Base-by-base conservation (phyloP, 2,113 vertebrate genomes). In the Jaculus jaculus region DNA sequence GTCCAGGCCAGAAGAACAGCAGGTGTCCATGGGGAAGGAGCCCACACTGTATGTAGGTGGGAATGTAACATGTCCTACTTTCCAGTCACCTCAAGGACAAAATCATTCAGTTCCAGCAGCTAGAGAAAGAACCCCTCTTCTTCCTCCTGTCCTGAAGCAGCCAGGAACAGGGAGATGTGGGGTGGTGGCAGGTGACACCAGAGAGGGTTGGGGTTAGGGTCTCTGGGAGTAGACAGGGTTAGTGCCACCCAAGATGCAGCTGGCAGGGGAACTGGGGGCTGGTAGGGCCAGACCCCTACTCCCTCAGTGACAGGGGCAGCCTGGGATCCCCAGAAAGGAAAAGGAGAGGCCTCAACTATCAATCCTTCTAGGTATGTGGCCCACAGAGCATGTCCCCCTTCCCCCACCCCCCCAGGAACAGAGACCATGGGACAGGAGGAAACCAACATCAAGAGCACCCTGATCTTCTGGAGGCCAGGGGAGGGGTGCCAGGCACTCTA, bases 401-500 rank as follows among this genome's bases (percentile, higher is more conserved):
- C 71, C 78, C 78, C 74, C 51, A 47, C 42, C 42, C n/a, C 16
- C 51, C 92, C 47, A 7, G 87, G 0, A 92, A 75, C 95, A 71
- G 75, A 96, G 94, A 85, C 96, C 96, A 95, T 94, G 89, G 80
- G 97, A 97, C 96, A 96, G 95, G 51, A 97, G 66, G 84, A 32
- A 96, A 96, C 95, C 93, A 95, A 96, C 96, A 89, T 94, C 73
- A 95, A 95, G 97, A 86, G 97, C 96, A n/a, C 92, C 96, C 97
- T 12, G 30, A 87, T 95, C 97, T 96, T 96, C 94, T 63, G 2
- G 84, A 95, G 96, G 89, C 72, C 68, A 11, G 81, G 84, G 85
- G 37, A 75, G 66, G 90, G 85, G 63, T n/a, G n/a, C 34, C 1
- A 2, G 79, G 6, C 28, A 84, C 98, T 63, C 98, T 99, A 99